Conservation (phyloP, 2,888 invertebrate genomes). For the Entomobrya proxima region DNA sequence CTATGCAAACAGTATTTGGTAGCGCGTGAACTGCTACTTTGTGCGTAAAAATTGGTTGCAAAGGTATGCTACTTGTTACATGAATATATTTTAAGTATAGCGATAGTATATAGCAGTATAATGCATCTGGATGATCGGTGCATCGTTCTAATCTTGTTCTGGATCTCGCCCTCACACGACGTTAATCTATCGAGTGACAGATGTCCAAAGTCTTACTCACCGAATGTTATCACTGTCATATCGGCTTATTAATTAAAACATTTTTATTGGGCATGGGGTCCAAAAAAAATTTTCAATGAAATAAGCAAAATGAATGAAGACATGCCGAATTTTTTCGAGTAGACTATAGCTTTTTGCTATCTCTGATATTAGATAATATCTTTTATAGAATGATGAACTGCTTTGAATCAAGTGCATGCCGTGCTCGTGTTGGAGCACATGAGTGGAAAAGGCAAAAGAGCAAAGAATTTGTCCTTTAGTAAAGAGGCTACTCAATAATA, state of each 20-base stretch:
- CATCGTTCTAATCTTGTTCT: neutral
- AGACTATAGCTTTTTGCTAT: too few relatives aligned
- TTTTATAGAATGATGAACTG: neutral
- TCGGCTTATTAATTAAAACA: neutral
- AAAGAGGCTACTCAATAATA: too few relatives aligned
- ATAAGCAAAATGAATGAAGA: neutral
- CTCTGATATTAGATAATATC: neutral
- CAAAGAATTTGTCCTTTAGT: too few relatives aligned
- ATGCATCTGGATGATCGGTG: neutral
- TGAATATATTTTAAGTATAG: too few relatives aligned
- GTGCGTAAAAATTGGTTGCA: too few relatives aligned
- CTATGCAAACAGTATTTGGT: too few relatives aligned
- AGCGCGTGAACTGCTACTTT: too few relatives aligned
- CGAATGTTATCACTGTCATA: neutral
- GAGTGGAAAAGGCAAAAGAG: too few relatives aligned
- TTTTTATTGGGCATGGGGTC: neutral
- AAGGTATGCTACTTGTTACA: too few relatives aligned
- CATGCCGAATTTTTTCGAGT: neutral
- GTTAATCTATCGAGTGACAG: neutral
- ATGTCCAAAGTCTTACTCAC: conserved; percentile 18
- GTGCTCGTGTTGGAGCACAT: neutral
- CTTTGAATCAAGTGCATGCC: conserved; percentile 1
- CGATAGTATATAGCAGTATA: too few relatives aligned
- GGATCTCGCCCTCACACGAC: neutral
- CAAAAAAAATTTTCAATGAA: neutral